phyloP scores from a whole-genome alignment of 1,140 invertebrate genomes.

The Mizuhopecten yessoensis region DNA sequence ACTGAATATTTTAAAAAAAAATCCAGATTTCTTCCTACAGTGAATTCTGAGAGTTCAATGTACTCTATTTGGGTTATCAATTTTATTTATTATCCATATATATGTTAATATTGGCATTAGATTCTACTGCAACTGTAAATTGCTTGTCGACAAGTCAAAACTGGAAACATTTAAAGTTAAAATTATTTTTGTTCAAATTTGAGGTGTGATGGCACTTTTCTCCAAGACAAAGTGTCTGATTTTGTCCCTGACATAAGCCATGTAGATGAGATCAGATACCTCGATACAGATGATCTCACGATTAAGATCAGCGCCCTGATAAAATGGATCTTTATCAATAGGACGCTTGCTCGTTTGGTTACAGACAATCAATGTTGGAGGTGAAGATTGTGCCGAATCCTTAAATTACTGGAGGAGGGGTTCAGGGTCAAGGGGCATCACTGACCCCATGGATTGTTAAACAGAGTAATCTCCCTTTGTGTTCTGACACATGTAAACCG shows the following conservation, averaged over 20 bases:
- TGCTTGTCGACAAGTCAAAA: too few species aligned
- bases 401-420: background rate
- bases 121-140: too few species aligned
- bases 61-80: too few species aligned
- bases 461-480: slow-evolving; percentile 22
- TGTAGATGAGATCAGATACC: background rate
- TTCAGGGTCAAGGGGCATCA: background rate
- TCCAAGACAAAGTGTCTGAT: background rate
- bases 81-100: too few species aligned
- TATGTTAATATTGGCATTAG: too few species aligned
- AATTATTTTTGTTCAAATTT: background rate
- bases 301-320: background rate
- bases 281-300: background rate
- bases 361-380: background rate
- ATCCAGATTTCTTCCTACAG: too few species aligned
- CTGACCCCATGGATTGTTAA: background rate
- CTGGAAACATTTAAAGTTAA: too few species aligned
- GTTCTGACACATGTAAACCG: slow-evolving; percentile 11
- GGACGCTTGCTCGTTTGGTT: background rate
- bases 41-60: too few species aligned
- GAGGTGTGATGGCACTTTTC: slow-evolving; percentile 31
- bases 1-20: too few species aligned
- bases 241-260: background rate
- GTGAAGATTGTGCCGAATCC: slow-evolving; percentile 31
- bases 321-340: background rate